These are phyloP conservation scores for Suillia variegata DNA, from an alignment of 2,888 invertebrate species.

Conservation along the genomic window DNA sequence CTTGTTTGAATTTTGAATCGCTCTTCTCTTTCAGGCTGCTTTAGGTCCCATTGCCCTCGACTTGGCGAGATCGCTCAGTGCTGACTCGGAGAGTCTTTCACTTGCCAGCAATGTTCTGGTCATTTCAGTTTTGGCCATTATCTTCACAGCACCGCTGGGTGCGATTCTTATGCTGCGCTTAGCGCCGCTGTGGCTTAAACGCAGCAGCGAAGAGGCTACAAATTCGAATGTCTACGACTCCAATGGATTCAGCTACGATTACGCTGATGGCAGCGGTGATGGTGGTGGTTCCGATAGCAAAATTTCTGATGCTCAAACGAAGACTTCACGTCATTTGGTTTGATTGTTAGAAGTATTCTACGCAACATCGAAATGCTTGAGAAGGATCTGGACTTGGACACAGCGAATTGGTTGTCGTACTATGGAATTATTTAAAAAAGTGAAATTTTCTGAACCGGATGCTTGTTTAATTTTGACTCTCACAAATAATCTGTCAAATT, in stretches of 20 bases:
- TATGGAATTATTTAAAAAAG: too few species aligned
- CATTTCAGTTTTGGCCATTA: slow-evolving; percentile 64
- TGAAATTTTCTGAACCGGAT: too few species aligned
- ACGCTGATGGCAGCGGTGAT: slow-evolving; percentile 16
- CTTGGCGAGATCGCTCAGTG: slow-evolving; percentile 60
- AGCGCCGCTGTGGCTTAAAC: slow-evolving; percentile 57
- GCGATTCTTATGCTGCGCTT: slow-evolving; percentile 61
- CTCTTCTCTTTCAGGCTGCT: too few species aligned
- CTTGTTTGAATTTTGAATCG: too few species aligned
- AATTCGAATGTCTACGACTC: slow-evolving; percentile 5
- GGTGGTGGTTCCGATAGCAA: not conserved
- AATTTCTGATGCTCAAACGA: too few species aligned
- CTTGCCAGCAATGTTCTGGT: slow-evolving; percentile 63
- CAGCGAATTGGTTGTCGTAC: too few species aligned
- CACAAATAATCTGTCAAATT: too few species aligned
- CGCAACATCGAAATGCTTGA: not conserved
- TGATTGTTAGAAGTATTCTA: slow-evolving; percentile 19
- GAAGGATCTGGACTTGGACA: too few species aligned
- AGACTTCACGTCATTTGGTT: slow-evolving; percentile 14
- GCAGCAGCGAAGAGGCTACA: slow-evolving; percentile 27
- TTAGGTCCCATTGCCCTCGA: slow-evolving; percentile 70
- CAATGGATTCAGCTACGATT: slow-evolving; percentile 15
- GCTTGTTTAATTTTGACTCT: too few species aligned
- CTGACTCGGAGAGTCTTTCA: slow-evolving; percentile 44
- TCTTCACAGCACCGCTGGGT: slow-evolving; percentile 66